A percentile compares a stretch with the other conserved stretches of the same genome.
phyloP scores from a whole-genome alignment of 2,113 vertebrate species.

The Heterocephalus glaber region DNA sequence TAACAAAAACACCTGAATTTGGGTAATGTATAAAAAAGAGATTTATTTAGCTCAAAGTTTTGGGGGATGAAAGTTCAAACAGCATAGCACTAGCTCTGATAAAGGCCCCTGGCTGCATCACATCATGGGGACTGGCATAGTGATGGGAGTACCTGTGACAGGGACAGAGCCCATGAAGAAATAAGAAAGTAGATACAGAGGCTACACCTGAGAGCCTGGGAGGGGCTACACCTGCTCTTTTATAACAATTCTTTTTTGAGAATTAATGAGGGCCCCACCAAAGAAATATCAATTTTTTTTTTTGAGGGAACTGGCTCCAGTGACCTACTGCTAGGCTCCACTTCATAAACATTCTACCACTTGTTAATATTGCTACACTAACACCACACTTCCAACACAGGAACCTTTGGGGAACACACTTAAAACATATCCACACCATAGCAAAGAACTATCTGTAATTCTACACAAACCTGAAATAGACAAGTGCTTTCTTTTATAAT shows the following conservation, averaged over 20 bases:
- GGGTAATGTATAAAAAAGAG: not conserved
- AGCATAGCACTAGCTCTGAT: not conserved
- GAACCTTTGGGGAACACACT: not conserved
- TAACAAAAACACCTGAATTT: not conserved
- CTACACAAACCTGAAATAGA: not conserved
- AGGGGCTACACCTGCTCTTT: not conserved
- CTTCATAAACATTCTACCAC: not conserved
- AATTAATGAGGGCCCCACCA: not conserved
- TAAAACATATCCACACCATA: not conserved
- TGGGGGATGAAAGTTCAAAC: not conserved
- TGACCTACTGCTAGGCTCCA: not conserved
- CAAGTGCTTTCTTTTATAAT: not conserved
- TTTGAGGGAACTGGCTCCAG: not conserved
- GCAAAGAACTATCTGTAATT: not conserved
- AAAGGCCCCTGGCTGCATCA: not conserved
- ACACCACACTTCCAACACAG: not conserved
- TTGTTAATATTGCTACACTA: not conserved
- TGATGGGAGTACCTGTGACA: not conserved
- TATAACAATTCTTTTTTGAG: not conserved
- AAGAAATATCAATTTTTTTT: not conserved
- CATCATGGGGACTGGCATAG: not conserved
- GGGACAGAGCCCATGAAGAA: not conserved
- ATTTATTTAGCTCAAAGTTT: not conserved
- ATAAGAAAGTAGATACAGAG: not conserved
- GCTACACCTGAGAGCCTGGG: too few relatives aligned